A percentile compares a stretch with the other conserved stretches of the same genome.
phyloP scores from a whole-genome alignment of 1,140 invertebrate genomes.

The Drusus annulatus region DNA sequence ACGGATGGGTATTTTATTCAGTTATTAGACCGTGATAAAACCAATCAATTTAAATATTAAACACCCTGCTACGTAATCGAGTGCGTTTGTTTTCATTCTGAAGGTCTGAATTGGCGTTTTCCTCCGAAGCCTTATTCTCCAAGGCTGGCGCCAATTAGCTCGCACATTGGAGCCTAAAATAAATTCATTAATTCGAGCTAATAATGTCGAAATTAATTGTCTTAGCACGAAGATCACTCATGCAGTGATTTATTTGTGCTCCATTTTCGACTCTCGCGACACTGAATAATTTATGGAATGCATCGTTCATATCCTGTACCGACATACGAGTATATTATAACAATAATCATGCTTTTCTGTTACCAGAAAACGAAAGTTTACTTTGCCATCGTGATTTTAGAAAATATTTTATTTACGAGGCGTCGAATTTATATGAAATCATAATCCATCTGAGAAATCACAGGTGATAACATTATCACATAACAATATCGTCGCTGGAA shows the following conservation, averaged over 20 bases:
- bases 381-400: not conserved
- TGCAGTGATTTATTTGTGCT: not conserved
- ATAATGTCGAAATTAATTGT: not conserved
- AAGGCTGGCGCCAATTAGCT: not conserved
- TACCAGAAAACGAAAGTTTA: conserved; percentile 7
- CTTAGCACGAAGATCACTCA: not conserved
- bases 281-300: not conserved
- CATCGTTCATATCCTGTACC: not conserved
- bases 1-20: too few relatives aligned
- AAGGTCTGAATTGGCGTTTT: not conserved
- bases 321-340: not conserved
- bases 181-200: not conserved
- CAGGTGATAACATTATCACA: too few relatives aligned
- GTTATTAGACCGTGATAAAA: conserved; percentile 11
- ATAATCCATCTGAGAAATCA: too few relatives aligned
- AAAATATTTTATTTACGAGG: not conserved
- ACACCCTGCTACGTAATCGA: not conserved
- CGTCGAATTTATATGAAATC: too few relatives aligned
- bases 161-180: too few relatives aligned
- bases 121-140: conserved; percentile 6
- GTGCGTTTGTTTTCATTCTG: conserved; percentile 14
- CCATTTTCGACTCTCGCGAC: conserved; percentile 3
- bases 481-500: too few relatives aligned
- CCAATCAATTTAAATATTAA: not conserved
- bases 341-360: not conserved